Evolutionary conservation across 2,113 vertebrate species (phyloP).

Genomic region (Pluvianellus socialis): DNA sequence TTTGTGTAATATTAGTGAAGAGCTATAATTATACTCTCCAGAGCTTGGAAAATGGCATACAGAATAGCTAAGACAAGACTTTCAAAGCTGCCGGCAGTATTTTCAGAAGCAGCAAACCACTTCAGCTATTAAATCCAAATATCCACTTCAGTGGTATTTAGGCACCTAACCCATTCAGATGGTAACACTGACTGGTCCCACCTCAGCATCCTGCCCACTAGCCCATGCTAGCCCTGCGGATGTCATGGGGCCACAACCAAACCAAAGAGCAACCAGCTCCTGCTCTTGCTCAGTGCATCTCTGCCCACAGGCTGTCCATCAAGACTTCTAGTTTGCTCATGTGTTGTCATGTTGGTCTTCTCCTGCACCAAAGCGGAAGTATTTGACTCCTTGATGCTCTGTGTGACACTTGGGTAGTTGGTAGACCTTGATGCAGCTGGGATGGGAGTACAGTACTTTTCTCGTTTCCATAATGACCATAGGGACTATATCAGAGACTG

Average conservation of each 20-base stretch:
- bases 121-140: not conserved
- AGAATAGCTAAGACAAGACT: not conserved
- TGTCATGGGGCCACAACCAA: not conserved
- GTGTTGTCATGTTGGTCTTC: not conserved
- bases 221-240: not conserved
- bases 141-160: not conserved
- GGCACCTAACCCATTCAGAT: not conserved
- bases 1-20: not conserved
- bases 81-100: not conserved
- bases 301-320: not conserved
- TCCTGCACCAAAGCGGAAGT: not conserved
- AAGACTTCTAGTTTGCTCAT: not conserved
- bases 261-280: not conserved
- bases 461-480: not conserved
- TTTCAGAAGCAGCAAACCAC: not conserved
- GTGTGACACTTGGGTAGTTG: not conserved
- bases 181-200: not conserved
- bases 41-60: not conserved
- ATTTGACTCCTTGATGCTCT: not conserved
- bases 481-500: not conserved
- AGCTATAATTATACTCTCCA: not conserved
- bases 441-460: not conserved
- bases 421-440: not conserved
- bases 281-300: not conserved
- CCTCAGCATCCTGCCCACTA: not conserved